Base-by-base conservation (phyloP, 2,888 invertebrate genomes). In the Rhyacophila evoluta region DNA sequence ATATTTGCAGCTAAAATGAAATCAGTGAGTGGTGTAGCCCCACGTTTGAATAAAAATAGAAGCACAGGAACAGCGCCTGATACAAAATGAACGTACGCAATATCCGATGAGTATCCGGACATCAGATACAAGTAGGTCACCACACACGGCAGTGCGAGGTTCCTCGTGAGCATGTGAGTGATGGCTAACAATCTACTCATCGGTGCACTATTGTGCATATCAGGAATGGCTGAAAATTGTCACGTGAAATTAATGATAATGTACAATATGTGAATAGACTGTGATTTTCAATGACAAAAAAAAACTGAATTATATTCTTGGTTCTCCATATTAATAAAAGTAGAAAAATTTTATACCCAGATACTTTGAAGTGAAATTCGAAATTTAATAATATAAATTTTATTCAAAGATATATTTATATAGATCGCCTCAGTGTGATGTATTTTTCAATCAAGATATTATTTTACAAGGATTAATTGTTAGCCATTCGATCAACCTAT, bases 151-250 rank as follows among this genome's bases (percentile, higher is more conserved):
- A 82, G 79, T 36, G 82, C 80, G 37, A 82, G 38, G 74, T 77
- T 82, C 72, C 81, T 77, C 6, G 82, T 79, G 71, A 82, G 75
- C 67, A 78, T 74, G 72, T 81, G 81, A 27, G 74, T 74, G 74
- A 82, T 73, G 8, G 73, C 75, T 19, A 81, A 73, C 36, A 79
- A 81, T 72, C 72, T 79, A 74, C 79, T 79, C 75, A 82, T 78
- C 27, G 68, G 37, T 55, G 72, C 74, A 75, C 72, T 79, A 69
- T 78, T 76, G 72, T 78, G 79, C 74, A 81, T 38, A 25, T 77
- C 81, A 19, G 82, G 82, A 67, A 79, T 78, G 36, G 82, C 82
- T 82, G 82, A 81, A 82, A 81, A 81, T 38, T 29, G 77, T 74
- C 55, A 72, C 28, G 36, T 25, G 28, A 28, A 67, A 74, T 74